phyloP scores from a whole-genome alignment of 1,140 invertebrate genomes.

The Bombus picipes region DNA sequence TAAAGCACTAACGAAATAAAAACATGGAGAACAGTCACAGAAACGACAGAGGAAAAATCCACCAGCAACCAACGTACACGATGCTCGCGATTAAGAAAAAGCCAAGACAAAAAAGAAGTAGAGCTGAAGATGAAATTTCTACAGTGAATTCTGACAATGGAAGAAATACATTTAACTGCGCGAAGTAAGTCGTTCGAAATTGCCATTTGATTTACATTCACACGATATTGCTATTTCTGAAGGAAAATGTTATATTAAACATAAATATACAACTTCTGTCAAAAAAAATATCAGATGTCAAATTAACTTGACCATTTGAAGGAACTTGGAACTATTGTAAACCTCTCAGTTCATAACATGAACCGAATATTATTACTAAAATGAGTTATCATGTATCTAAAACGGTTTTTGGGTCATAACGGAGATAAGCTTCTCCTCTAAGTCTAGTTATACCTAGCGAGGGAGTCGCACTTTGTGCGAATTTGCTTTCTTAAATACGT shows the following conservation, averaged over 20 bases:
- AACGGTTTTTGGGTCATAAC: neutral
- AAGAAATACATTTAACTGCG: neutral
- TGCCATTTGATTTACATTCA: neutral
- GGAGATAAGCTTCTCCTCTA: neutral
- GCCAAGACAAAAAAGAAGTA: neutral
- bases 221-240: neutral
- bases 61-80: too few species aligned
- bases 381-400: neutral
- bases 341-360: neutral
- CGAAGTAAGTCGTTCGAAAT: neutral
- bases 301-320: neutral
- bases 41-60: neutral
- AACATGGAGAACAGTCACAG: neutral
- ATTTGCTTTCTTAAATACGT: neutral
- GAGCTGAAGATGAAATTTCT: neutral
- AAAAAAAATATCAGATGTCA: neutral
- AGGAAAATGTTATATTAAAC: neutral
- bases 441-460: neutral
- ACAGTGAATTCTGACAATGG: neutral
- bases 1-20: constrained; percentile 8
- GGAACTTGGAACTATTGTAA: too few species aligned
- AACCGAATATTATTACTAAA: neutral
- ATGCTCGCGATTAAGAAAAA: too few species aligned
- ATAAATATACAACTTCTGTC: too few species aligned
- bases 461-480: too few species aligned